Evolutionary conservation across 92 coral and sea anemone species (phyloP).

Genomic region (Blastomussa wellsi): DNA sequence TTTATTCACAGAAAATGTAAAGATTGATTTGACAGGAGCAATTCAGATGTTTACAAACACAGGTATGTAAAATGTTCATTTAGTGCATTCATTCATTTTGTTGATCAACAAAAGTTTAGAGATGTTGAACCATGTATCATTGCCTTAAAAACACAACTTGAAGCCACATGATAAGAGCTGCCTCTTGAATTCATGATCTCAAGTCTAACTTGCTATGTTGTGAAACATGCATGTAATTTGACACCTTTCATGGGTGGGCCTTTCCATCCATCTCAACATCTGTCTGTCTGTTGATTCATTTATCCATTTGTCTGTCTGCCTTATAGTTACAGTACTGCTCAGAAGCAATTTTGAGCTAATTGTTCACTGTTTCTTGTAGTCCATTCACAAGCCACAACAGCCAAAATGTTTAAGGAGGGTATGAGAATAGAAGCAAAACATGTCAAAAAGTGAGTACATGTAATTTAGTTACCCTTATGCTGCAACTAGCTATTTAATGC

Average conservation of each 20-base stretch:
- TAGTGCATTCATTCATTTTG: no score
- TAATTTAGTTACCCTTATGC: neutral
- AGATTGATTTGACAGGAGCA: constrained; percentile 86
- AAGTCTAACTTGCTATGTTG: neutral
- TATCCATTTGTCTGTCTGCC: neutral
- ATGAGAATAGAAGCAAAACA: constrained; percentile 92
- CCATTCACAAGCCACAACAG: constrained; percentile 70
- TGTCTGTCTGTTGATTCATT: neutral
- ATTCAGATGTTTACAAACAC: constrained; percentile 94
- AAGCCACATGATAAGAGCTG: neutral
- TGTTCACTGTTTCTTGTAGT: constrained; percentile 39
- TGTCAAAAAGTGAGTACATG: constrained; percentile 74
- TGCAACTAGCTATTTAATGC: no score
- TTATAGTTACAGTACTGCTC: neutral
- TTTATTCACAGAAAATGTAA: constrained; percentile 78
- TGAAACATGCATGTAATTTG: no score
- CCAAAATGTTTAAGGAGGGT: constrained; percentile 82
- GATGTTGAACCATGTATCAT: no score
- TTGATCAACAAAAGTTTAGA: no score
- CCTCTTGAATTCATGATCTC: neutral
- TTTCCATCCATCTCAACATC: no score
- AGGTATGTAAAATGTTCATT: constrained; percentile 47
- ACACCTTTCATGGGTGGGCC: no score
- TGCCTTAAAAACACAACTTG: no score
- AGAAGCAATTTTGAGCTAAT: neutral